Percentiles rank a stretch among this genome's conserved stretches.
Conservation (phyloP, 2,888 invertebrate species). For the Danaus chrysippus region DNA sequence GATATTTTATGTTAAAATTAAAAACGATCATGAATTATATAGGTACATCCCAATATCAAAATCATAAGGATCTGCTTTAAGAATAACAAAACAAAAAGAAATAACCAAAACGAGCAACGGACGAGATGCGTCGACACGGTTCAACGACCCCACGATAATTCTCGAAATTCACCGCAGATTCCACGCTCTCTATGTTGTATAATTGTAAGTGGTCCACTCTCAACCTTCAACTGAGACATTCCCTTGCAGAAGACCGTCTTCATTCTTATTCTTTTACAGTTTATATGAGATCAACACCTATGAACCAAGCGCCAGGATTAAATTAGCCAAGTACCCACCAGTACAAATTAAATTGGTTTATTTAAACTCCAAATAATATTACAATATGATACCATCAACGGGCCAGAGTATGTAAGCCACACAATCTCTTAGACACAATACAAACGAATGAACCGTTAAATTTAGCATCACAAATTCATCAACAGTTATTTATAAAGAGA, state of each 20-base stretch:
- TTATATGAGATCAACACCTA: background rate
- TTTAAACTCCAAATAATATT: too few species aligned
- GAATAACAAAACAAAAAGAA: constrained; percentile 60
- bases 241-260: constrained; percentile 53
- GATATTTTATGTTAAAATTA: constrained; percentile 15
- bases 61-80: constrained; percentile 56
- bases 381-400: too few species aligned
- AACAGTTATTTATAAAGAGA: constrained; percentile 4
- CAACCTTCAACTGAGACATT: constrained; percentile 72
- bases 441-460: background rate
- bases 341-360: too few species aligned
- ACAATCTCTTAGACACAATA: background rate
- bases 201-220: constrained; percentile 73
- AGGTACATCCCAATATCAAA: constrained; percentile 13
- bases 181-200: constrained; percentile 76
- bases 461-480: constrained; percentile 2
- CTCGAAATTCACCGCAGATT: constrained; percentile 75
- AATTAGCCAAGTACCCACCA: too few species aligned
- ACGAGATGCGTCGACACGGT: constrained; percentile 72
- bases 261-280: background rate
- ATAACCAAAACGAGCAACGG: constrained; percentile 63
- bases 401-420: background rate
- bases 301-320: background rate
- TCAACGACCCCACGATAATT: constrained; percentile 76
- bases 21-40: constrained; percentile 11